phyloP scores from a whole-genome alignment of 2,797 vertebrate species.

The Neosilurus mollespiculum region DNA sequence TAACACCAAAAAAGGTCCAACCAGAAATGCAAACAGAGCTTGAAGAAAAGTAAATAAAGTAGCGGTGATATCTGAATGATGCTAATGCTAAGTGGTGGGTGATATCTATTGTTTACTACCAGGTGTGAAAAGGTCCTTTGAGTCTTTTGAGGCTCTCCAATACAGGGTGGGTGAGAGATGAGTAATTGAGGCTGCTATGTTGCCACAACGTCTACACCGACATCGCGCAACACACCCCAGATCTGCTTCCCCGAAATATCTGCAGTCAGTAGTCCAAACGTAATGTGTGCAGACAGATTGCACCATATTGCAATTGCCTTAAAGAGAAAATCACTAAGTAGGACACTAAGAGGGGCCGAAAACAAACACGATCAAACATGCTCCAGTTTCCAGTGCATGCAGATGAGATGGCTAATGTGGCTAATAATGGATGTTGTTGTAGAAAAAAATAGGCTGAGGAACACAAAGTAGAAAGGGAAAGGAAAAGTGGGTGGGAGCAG shows the following conservation, averaged over 20 bases:
- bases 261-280: slow-evolving; percentile 16
- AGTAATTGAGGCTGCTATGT: neutral
- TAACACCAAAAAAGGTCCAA: neutral
- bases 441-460: neutral
- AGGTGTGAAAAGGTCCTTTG: slow-evolving; percentile 10
- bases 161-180: neutral
- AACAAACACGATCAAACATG: slow-evolving; percentile 28
- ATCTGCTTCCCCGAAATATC: neutral
- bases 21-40: neutral
- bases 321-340: slow-evolving; percentile 44
- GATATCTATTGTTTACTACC: neutral
- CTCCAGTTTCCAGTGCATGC: slow-evolving; percentile 24
- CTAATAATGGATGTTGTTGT: slow-evolving; percentile 1
- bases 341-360: slow-evolving; percentile 22
- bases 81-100: neutral
- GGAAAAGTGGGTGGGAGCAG: too few species aligned
- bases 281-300: slow-evolving; percentile 18
- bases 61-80: slow-evolving; percentile 5
- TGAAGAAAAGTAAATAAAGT: neutral
- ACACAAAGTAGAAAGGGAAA: neutral
- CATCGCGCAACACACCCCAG: neutral
- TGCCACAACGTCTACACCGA: neutral
- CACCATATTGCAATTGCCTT: slow-evolving; percentile 29
- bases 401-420: slow-evolving; percentile 21
- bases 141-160: neutral